Evolutionary conservation across 2,888 invertebrate genomes (phyloP).

Genomic region (Neoitamus cyanurus): DNA sequence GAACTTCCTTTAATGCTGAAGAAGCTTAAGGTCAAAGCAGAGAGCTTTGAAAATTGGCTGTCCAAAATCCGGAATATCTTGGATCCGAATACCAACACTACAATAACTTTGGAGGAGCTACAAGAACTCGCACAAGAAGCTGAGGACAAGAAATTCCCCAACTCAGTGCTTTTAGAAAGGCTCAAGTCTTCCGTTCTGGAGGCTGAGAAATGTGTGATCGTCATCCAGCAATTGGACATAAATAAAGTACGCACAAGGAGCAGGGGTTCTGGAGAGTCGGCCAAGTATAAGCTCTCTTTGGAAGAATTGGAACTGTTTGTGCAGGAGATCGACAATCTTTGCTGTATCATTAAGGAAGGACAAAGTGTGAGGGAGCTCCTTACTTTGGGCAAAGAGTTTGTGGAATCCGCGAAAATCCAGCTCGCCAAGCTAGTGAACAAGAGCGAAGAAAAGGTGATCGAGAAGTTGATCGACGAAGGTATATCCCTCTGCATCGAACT

Average conservation of each 20-base stretch:
- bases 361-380: slow-evolving; percentile 80
- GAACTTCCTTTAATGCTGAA: slow-evolving; percentile 92
- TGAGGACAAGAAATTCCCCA: slow-evolving; percentile 80
- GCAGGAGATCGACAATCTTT: slow-evolving; percentile 87
- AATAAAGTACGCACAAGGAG: slow-evolving; percentile 92
- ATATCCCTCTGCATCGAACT: slow-evolving; percentile 87
- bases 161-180: slow-evolving; percentile 70
- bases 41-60: slow-evolving; percentile 93
- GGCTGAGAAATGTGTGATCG: slow-evolving; percentile 91
- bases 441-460: slow-evolving; percentile 70
- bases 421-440: slow-evolving; percentile 68
- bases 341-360: slow-evolving; percentile 88
- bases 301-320: slow-evolving; percentile 90
- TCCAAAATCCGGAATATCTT: slow-evolving; percentile 85
- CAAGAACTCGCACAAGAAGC: slow-evolving; percentile 80
- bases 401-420: slow-evolving; percentile 76
- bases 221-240: slow-evolving; percentile 88
- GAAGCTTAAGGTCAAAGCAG: slow-evolving; percentile 86
- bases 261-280: slow-evolving; percentile 76
- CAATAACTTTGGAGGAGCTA: slow-evolving; percentile 74
- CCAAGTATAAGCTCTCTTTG: slow-evolving; percentile 86
- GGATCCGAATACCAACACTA: slow-evolving; percentile 78
- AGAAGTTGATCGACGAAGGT: slow-evolving; percentile 83
- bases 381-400: slow-evolving; percentile 80
- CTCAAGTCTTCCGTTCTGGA: slow-evolving; percentile 86